Percentiles rank a stretch among this genome's conserved stretches.
These are phyloP conservation scores for Heterochromis multidens DNA, from an alignment of 2,113 vertebrate species.

Conservation along the genomic window DNA sequence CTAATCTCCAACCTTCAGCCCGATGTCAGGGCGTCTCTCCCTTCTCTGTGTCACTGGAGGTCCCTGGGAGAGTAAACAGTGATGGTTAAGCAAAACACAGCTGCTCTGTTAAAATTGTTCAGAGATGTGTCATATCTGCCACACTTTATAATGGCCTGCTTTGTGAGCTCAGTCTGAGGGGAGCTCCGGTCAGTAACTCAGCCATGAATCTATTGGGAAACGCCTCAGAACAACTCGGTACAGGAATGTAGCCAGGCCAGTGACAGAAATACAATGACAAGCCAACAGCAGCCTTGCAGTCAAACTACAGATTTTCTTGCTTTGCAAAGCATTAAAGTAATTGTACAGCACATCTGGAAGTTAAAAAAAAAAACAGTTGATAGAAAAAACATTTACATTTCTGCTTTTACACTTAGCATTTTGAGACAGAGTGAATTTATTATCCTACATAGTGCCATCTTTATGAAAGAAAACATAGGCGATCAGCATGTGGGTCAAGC, in stretches of 20 bases:
- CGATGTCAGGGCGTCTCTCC: constrained; percentile 55
- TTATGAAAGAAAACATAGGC: constrained; percentile 1
- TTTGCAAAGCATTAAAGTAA: constrained; percentile 6
- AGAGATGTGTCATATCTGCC: constrained; percentile 85
- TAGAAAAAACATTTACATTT: not conserved
- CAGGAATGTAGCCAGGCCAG: constrained; percentile 25
- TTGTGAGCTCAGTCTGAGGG: constrained; percentile 60
- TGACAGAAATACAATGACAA: constrained; percentile 44
- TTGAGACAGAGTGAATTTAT: not conserved
- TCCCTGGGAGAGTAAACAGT: constrained; percentile 77
- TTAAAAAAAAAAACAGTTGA: not conserved
- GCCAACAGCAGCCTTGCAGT: constrained; percentile 44
- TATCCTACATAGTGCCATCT: constrained; percentile 12
- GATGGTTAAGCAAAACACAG: constrained; percentile 90
- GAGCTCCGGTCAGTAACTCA: constrained; percentile 62
- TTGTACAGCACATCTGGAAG: constrained; percentile 38
- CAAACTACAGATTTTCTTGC: constrained; percentile 21
- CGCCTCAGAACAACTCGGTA: constrained; percentile 44
- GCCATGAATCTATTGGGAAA: constrained; percentile 66
- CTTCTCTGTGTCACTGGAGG: constrained; percentile 83
- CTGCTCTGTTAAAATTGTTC: constrained; percentile 89
- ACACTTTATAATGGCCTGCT: constrained; percentile 71
- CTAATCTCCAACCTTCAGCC: constrained; percentile 53
- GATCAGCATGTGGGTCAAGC: constrained; percentile 31
- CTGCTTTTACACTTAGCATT: not conserved